Evolutionary conservation across 2,797 vertebrate species (phyloP).

Genomic region (Apodemus agrarius): DNA sequence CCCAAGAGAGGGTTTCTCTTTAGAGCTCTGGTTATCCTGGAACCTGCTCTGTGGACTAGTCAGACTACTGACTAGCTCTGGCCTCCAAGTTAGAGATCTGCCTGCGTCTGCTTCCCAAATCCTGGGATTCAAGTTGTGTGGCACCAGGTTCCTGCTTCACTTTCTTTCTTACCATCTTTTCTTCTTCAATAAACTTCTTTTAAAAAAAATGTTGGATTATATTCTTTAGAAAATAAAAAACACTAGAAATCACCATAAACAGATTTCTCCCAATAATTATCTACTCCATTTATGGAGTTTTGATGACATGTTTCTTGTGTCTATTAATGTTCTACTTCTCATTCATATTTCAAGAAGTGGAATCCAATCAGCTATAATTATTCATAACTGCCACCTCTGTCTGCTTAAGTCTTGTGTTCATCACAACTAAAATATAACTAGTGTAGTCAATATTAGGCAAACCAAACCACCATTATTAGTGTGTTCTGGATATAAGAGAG

Average conservation of each 20-base stretch:
- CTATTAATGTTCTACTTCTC: background rate
- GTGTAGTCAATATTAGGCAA: background rate
- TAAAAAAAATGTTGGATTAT: background rate
- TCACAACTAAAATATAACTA: background rate
- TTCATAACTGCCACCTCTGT: background rate
- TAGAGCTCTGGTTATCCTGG: background rate
- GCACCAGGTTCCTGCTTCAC: background rate
- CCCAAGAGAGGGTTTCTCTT: background rate
- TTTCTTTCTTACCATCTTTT: background rate
- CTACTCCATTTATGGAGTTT: background rate
- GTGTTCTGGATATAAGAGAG: fast-evolving
- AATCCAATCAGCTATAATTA: background rate
- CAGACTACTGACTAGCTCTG: background rate
- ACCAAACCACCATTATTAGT: background rate
- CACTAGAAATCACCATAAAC: background rate
- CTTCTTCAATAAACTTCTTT: background rate
- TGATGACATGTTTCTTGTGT: background rate
- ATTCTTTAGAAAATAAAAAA: background rate
- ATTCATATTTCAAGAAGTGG: background rate
- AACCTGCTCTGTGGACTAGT: background rate
- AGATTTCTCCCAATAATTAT: background rate
- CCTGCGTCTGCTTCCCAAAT: background rate
- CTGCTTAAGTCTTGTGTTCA: background rate
- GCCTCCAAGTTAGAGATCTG: background rate
- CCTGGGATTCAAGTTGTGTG: fast-evolving